These are phyloP conservation scores for Poecilus cupreus DNA, from an alignment of 2,888 invertebrate genomes.

Conservation along the genomic window DNA sequence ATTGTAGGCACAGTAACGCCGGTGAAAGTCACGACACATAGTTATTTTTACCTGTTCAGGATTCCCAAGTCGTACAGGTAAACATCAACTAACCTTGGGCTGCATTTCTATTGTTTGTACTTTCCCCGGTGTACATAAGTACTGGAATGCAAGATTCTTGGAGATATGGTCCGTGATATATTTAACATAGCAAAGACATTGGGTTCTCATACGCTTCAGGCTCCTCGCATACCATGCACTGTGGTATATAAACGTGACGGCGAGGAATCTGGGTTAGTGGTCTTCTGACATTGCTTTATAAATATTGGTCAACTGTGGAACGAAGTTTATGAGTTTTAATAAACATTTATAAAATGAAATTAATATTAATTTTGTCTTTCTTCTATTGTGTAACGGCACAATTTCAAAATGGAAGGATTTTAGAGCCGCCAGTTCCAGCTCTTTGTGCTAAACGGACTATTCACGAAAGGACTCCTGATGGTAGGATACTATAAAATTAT, in stretches of 20 bases:
- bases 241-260: slow-evolving; percentile 45
- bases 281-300: not conserved
- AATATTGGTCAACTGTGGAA: not conserved
- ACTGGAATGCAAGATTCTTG: slow-evolving; percentile 47
- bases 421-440: slow-evolving; percentile 86
- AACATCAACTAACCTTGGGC: slow-evolving; percentile 53
- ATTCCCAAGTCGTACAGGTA: slow-evolving; percentile 32
- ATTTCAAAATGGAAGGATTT: slow-evolving; percentile 84
- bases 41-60: slow-evolving; percentile 56
- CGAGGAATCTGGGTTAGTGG: slow-evolving; percentile 67
- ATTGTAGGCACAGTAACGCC: slow-evolving; percentile 20
- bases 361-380: slow-evolving; percentile 69
- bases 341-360: slow-evolving; percentile 63
- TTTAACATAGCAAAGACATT: slow-evolving; percentile 41
- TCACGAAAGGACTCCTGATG: slow-evolving; percentile 83
- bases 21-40: slow-evolving; percentile 62
- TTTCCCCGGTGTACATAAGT: slow-evolving; percentile 50
- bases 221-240: not conserved
- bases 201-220: slow-evolving; percentile 28
- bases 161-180: slow-evolving; percentile 53
- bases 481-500: slow-evolving; percentile 73
- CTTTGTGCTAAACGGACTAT: slow-evolving; percentile 84
- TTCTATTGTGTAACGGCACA: slow-evolving; percentile 77
- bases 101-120: slow-evolving; percentile 56
- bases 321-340: too few species aligned